Evolutionary conservation across 2,113 vertebrate species (phyloP).

Genomic region (Thunnus maccoyii): DNA sequence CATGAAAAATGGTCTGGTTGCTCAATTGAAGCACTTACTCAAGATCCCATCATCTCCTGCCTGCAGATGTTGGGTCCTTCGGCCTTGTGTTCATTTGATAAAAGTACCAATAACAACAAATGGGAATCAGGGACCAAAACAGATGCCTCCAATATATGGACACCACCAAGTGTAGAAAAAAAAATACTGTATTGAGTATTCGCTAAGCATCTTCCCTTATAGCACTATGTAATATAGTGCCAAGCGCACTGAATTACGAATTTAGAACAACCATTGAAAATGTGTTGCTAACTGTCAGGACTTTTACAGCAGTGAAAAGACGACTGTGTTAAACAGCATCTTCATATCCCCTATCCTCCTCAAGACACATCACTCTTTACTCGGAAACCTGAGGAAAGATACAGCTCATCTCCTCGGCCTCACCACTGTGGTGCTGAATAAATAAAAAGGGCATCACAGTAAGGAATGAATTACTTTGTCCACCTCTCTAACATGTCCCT

Average conservation of each 20-base stretch:
- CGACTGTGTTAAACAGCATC: background rate
- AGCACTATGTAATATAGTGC: background rate
- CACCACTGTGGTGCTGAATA: slow-evolving; percentile 39
- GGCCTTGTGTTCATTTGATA: slow-evolving; percentile 10
- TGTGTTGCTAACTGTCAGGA: background rate
- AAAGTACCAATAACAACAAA: slow-evolving; percentile 18
- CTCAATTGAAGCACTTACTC: slow-evolving; percentile 36
- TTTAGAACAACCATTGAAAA: slow-evolving; percentile 7
- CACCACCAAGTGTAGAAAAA: background rate
- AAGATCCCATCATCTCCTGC: slow-evolving; percentile 42
- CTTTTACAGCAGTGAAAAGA: slow-evolving; percentile 11
- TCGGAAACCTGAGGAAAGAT: background rate
- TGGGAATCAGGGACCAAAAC: background rate
- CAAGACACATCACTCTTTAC: background rate
- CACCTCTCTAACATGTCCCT: slow-evolving; percentile 33
- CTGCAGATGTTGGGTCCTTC: slow-evolving; percentile 3
- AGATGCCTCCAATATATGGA: background rate
- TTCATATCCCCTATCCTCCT: background rate
- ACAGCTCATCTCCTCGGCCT: slow-evolving; percentile 7
- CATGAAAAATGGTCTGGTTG: slow-evolving; percentile 8
- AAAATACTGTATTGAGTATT: background rate
- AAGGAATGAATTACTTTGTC: slow-evolving; percentile 41
- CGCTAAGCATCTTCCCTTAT: background rate
- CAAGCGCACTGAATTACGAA: background rate
- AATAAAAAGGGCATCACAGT: slow-evolving; percentile 53